These are phyloP conservation scores for Neria commutata DNA, from an alignment of 2,888 invertebrate genomes.

Conservation along the genomic window DNA sequence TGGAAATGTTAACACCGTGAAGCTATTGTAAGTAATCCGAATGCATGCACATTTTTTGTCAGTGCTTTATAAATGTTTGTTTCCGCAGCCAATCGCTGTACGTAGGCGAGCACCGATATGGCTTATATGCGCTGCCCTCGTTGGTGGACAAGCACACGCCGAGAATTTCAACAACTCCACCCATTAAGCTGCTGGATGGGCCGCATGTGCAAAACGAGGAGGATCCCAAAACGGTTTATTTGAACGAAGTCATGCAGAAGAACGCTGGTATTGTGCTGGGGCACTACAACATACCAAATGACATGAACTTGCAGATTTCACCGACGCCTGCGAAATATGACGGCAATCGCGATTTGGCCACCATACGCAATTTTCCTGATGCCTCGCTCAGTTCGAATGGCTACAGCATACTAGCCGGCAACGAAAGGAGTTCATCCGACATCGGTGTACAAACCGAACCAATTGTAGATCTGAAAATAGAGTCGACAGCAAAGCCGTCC, in stretches of 20 bases:
- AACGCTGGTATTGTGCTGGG: constrained; percentile 63
- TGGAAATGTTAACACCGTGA: constrained; percentile 69
- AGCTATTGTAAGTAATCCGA: constrained; percentile 65
- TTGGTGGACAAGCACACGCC: constrained; percentile 89
- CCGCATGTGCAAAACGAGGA: constrained; percentile 62
- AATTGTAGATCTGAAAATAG: constrained; percentile 44
- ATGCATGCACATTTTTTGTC: too few relatives aligned
- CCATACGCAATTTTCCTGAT: constrained; percentile 52
- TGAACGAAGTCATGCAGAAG: constrained; percentile 61
- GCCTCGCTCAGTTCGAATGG: constrained; percentile 39
- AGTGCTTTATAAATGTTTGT: not conserved
- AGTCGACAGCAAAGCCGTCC: constrained; percentile 30
- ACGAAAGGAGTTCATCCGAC: constrained; percentile 49
- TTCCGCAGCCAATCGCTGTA: constrained; percentile 82
- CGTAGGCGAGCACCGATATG: constrained; percentile 84
- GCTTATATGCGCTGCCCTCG: constrained; percentile 90
- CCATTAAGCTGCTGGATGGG: constrained; percentile 77
- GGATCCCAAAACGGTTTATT: constrained; percentile 63
- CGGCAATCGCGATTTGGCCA: constrained; percentile 49
- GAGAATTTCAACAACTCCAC: constrained; percentile 76
- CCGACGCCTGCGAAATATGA: constrained; percentile 49
- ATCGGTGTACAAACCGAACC: constrained; percentile 69
- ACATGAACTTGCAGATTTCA: constrained; percentile 55
- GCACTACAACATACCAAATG: constrained; percentile 75
- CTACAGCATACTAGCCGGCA: constrained; percentile 42